Evolutionary conservation across 2,888 invertebrate genomes (phyloP), one percentile per base, ranked within the genome.

Genomic region (Lochmaea crataegi): DNA sequence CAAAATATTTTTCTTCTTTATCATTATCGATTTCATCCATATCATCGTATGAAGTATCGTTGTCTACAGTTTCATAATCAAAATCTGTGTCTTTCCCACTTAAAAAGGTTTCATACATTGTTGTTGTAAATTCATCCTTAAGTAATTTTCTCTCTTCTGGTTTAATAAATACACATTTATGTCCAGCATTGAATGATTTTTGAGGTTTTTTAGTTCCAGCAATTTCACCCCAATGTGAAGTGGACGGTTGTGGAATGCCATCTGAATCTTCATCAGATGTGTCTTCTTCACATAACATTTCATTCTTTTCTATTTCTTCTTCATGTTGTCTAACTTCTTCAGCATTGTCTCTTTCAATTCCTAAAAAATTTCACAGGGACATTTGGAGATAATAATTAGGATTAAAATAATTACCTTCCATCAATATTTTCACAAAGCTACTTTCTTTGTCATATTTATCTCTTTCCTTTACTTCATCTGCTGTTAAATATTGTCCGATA

Each of bases 1-100:
- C 96, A 88, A 97, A 97, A 85, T 97, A 97, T 83, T 92, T 93
- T 80, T 97, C 97, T 86, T 97, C 96, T 78, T 92, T 94, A 87
- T 97, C 97, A 81, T 92, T 92, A 57, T 91, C 91, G 73, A 92
- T 86, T 68, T 93, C 90, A 73, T 92, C 92, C 75, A 93, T 84
- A 80, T 92, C 90, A 86, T 97, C 97, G 86, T 94, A 94, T 68
- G 92, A 92, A 58, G 93, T 90, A 87, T 96, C 94, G 79, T 92
- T 89, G 85, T 97, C 97, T 4, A 97, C 93, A 76, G 89, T 88
- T 53, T 91, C 88, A 83, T 97, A 97, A 86, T 97, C 95, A 87
- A 96, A 94, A 77, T 95, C 94, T 67, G 85, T 83, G 86, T 97
- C 96, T 82, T 92, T 90, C 0, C 97, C 97, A 76, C 93, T 91